These are phyloP conservation scores for Cyanocitta stelleri DNA, from an alignment of 2,113 vertebrate species.

Conservation along the genomic window DNA sequence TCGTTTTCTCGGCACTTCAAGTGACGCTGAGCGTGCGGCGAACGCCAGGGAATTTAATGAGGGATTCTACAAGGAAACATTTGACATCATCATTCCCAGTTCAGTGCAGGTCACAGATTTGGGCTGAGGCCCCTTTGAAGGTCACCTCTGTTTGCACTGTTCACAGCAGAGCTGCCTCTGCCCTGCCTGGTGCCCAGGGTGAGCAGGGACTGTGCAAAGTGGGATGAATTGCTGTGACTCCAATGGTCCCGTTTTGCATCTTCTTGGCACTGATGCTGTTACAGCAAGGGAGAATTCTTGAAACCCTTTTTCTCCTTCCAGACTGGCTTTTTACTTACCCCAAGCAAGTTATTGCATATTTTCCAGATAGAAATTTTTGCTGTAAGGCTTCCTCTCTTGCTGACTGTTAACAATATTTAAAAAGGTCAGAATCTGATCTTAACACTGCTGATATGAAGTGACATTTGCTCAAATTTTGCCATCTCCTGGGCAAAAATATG, in stretches of 20 bases:
- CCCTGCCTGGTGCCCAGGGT: neutral
- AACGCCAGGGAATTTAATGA: constrained; percentile 46
- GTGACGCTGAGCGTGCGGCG: constrained; percentile 17
- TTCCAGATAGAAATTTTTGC: neutral
- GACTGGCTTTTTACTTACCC: neutral
- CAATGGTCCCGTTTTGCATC: neutral
- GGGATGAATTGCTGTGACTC: neutral
- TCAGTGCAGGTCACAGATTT: neutral
- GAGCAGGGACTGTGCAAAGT: neutral
- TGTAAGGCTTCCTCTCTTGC: constrained; percentile 21
- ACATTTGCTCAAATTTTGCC: constrained; percentile 35
- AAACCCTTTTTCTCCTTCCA: neutral
- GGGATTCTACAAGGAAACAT: neutral
- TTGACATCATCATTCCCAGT: constrained; percentile 19
- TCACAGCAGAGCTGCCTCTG: neutral
- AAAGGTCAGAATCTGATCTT: constrained; percentile 32
- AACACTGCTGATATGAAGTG: constrained; percentile 22
- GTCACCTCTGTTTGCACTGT: neutral
- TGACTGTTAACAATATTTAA: constrained; percentile 31
- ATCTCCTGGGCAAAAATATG: constrained; percentile 36
- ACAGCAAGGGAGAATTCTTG: neutral
- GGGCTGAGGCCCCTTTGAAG: neutral
- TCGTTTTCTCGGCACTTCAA: constrained; percentile 35
- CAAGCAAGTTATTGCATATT: neutral
- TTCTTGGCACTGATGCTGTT: neutral